phyloP scores from a whole-genome alignment of 1,140 invertebrate species.

The Bombyx mandarina region DNA sequence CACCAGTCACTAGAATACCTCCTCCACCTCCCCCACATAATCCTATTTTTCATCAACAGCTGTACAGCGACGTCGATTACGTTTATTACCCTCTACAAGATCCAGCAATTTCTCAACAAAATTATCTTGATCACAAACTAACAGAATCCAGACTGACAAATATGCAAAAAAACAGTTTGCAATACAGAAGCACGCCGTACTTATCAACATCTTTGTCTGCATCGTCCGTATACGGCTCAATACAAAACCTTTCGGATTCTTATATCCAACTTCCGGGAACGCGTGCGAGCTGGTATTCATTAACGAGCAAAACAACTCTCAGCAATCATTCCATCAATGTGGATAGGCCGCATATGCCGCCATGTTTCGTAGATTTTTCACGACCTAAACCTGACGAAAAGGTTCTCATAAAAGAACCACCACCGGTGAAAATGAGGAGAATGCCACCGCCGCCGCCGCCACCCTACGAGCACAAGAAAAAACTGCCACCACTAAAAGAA shows the following conservation, averaged over 20 bases:
- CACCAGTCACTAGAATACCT: slow-evolving; percentile 72
- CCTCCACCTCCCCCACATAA: slow-evolving; percentile 78
- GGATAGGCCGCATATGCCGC: slow-evolving; percentile 72
- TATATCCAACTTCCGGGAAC: slow-evolving; percentile 75
- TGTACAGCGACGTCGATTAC: slow-evolving; percentile 91
- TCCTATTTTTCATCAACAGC: slow-evolving; percentile 87
- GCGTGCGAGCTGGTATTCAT: slow-evolving; percentile 72
- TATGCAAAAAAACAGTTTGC: slow-evolving; percentile 76
- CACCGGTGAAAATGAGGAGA: slow-evolving; percentile 74
- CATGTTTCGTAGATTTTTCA: slow-evolving; percentile 73
- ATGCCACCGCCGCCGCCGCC: slow-evolving; percentile 83
- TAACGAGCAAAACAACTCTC: slow-evolving; percentile 68
- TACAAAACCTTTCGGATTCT: slow-evolving; percentile 81
- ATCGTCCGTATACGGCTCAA: slow-evolving; percentile 79
- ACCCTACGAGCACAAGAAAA: slow-evolving; percentile 73
- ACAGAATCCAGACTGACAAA: slow-evolving; percentile 69
- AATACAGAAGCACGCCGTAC: slow-evolving; percentile 85
- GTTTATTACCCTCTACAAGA: slow-evolving; percentile 92
- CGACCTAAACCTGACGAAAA: slow-evolving; percentile 84
- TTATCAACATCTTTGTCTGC: slow-evolving; percentile 72
- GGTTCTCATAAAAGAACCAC: slow-evolving; percentile 77
- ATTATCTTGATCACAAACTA: slow-evolving; percentile 89
- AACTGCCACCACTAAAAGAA: slow-evolving; percentile 47
- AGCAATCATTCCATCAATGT: slow-evolving; percentile 71
- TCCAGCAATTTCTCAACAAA: slow-evolving; percentile 88